Percentiles rank a stretch among this genome's conserved stretches.
Evolutionary conservation across 2,113 vertebrate species (phyloP).

Genomic region (Aegypius monachus): DNA sequence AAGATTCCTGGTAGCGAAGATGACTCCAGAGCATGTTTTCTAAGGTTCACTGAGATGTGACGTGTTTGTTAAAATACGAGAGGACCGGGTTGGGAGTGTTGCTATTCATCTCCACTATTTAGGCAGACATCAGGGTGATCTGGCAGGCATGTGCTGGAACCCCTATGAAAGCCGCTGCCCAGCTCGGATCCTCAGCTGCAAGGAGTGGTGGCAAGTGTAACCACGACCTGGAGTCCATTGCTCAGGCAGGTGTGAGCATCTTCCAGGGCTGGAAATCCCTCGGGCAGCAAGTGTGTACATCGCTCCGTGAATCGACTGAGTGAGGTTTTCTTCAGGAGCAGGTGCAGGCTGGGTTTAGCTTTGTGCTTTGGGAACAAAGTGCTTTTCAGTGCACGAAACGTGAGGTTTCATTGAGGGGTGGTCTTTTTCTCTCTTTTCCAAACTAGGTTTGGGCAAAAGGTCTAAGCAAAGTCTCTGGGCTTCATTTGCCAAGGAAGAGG

Average conservation of each 20-base stretch:
- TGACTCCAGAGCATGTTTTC: not conserved
- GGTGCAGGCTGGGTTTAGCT: not conserved
- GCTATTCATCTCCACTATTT: not conserved
- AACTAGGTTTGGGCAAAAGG: not conserved
- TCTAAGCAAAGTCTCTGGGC: not conserved
- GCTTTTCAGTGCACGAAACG: not conserved
- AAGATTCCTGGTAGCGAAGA: not conserved
- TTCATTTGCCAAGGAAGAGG: not conserved
- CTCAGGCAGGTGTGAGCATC: not conserved
- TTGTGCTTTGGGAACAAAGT: not conserved
- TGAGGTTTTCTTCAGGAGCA: not conserved
- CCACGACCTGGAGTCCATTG: not conserved
- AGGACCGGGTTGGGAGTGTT: not conserved
- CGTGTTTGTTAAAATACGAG: rapidly evolving
- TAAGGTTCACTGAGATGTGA: not conserved
- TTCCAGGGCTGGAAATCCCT: not conserved
- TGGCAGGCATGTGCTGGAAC: not conserved
- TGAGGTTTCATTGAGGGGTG: not conserved
- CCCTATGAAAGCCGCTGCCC: not conserved
- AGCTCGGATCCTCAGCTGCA: not conserved
- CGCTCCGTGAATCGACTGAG: not conserved
- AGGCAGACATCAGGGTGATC: not conserved
- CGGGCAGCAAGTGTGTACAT: not conserved
- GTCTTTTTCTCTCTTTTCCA: not conserved
- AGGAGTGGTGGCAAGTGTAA: not conserved